These are phyloP conservation scores for Oreocharis arfaki DNA, from an alignment of 2,113 vertebrate species.

Conservation along the genomic window DNA sequence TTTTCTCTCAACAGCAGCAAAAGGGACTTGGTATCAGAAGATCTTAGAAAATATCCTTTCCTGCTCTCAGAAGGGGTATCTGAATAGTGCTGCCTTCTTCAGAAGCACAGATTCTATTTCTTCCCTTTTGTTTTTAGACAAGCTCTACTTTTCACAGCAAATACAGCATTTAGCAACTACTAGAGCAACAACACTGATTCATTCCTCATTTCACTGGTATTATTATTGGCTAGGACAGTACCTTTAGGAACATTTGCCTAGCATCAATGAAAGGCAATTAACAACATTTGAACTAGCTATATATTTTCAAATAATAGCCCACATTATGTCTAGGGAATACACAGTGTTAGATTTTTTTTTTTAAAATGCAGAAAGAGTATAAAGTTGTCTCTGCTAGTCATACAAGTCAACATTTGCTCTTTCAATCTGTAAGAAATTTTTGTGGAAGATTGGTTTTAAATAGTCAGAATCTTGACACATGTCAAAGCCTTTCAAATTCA, in stretches of 20 bases:
- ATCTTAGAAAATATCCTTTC: conserved; percentile 59
- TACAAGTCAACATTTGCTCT: not conserved
- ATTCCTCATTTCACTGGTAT: not conserved
- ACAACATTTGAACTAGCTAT: not conserved
- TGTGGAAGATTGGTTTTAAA: not conserved
- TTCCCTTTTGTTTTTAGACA: not conserved
- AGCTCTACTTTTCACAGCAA: not conserved
- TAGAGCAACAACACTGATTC: not conserved
- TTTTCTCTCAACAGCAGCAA: conserved; percentile 65
- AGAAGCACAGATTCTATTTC: not conserved
- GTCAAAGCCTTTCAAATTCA: not conserved
- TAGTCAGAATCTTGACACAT: not conserved
- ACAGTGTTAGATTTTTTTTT: not conserved
- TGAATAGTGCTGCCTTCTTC: not conserved
- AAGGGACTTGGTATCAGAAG: conserved; percentile 68
- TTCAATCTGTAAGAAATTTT: not conserved
- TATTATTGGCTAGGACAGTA: not conserved
- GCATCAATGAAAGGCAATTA: not conserved
- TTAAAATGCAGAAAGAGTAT: not conserved
- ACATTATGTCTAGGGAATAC: not conserved
- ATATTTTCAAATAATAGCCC: not conserved
- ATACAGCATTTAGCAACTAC: not conserved
- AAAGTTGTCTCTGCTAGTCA: not conserved
- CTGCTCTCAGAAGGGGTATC: not conserved
- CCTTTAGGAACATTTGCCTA: not conserved